These are phyloP conservation scores for Bos indicus DNA, from an alignment of 2,113 vertebrate species.

Conservation along the genomic window DNA sequence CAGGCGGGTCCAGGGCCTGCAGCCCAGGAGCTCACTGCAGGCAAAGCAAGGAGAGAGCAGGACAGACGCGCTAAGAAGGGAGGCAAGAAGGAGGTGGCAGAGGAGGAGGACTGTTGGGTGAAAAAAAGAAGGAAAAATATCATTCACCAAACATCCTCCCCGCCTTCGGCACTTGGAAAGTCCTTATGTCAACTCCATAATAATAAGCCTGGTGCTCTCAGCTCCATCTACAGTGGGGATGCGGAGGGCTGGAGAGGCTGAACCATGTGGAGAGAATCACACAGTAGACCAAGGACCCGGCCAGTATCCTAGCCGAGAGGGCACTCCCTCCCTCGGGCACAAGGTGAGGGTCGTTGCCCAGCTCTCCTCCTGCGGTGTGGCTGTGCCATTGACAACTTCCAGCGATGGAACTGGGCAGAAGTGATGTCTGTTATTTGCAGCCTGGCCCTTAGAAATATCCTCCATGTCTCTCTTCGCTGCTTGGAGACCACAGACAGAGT, in stretches of 20 bases:
- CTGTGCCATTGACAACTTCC: no score
- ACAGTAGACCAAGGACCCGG: accelerated
- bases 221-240: background rate
- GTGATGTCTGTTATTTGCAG: background rate
- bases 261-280: background rate
- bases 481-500: background rate
- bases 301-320: accelerated
- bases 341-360: accelerated
- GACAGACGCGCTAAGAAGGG: no score
- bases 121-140: background rate
- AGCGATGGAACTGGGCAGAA: background rate
- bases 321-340: accelerated
- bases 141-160: background rate
- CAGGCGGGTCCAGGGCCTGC: background rate
- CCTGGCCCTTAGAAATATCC: background rate
- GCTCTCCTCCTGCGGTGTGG: background rate
- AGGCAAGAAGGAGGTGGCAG: background rate
- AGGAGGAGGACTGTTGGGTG: no score
- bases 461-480: background rate
- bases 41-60: background rate
- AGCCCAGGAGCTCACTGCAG: background rate
- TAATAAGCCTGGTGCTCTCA: background rate
- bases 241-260: background rate
- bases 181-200: background rate
- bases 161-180: accelerated